Percentiles rank a stretch among this genome's conserved stretches.
Evolutionary conservation across 1,140 invertebrate genomes (phyloP).

Genomic region (Pantala flavescens): DNA sequence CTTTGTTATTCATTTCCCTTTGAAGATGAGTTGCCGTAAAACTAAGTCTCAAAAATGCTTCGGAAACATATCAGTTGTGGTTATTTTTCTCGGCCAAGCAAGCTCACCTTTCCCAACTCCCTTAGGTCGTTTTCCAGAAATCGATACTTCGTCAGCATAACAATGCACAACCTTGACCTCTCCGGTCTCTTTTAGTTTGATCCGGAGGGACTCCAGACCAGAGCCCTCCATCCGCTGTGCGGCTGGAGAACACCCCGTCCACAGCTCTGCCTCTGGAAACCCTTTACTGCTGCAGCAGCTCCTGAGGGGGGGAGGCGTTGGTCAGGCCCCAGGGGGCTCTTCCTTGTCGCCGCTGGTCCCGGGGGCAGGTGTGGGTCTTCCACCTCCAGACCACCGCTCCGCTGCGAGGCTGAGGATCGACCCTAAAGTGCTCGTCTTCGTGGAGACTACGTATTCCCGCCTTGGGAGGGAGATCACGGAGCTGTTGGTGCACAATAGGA

Average conservation of each 20-base stretch:
- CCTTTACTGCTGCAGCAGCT: background rate
- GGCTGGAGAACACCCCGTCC: background rate
- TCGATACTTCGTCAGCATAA: too few species aligned
- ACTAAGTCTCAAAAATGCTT: too few species aligned
- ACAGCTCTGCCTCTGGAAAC: background rate
- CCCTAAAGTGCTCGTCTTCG: constrained; percentile 85
- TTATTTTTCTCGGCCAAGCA: too few species aligned
- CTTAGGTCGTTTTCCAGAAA: too few species aligned
- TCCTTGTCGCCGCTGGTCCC: background rate
- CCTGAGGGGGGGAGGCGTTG: background rate
- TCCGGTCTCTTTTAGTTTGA: background rate
- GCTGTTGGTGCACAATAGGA: constrained; percentile 82
- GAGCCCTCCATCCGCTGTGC: background rate
- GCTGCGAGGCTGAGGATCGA: constrained; percentile 74
- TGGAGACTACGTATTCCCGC: constrained; percentile 87
- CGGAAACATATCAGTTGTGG: too few species aligned
- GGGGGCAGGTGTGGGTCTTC: background rate
- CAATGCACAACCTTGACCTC: too few species aligned
- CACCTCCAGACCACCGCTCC: constrained; percentile 56
- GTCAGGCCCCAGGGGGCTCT: background rate
- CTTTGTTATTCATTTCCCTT: too few species aligned
- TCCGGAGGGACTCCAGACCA: background rate
- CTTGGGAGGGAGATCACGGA: constrained; percentile 87
- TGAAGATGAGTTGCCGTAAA: too few species aligned
- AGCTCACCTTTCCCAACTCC: too few species aligned